A percentile compares a stretch with the other conserved stretches of the same genome.
These are phyloP conservation scores for Endotricha flammealis DNA, from an alignment of 2,888 invertebrate genomes.

Conservation along the genomic window DNA sequence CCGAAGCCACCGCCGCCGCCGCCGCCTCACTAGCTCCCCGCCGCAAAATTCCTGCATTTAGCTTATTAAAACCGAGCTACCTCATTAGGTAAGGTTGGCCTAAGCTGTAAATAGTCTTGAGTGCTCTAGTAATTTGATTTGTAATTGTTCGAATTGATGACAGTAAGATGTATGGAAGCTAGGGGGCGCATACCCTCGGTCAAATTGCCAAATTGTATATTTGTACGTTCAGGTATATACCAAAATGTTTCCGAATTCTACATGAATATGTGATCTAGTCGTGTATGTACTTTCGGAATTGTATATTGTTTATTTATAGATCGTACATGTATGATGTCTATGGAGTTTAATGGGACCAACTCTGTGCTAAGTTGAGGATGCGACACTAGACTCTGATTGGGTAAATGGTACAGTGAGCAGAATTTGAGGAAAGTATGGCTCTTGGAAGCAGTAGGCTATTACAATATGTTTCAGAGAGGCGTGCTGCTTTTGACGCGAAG, in stretches of 20 bases:
- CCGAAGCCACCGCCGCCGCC: slow-evolving; percentile 69
- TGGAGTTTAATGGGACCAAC: slow-evolving; percentile 74
- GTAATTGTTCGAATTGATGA: slow-evolving; percentile 47
- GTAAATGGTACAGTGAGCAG: slow-evolving; percentile 38
- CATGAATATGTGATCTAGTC: slow-evolving; percentile 78
- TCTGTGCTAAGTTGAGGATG: slow-evolving; percentile 57
- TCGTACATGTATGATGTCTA: slow-evolving; percentile 60
- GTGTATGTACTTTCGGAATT: slow-evolving; percentile 78
- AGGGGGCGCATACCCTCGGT: slow-evolving; percentile 36
- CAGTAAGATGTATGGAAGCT: slow-evolving; percentile 38
- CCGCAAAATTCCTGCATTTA: slow-evolving; percentile 57
- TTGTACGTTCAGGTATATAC: slow-evolving; percentile 69
- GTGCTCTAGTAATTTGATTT: slow-evolving; percentile 49
- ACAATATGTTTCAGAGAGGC: slow-evolving; percentile 76
- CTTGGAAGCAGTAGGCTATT: slow-evolving; percentile 65
- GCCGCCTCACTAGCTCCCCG: slow-evolving; percentile 55
- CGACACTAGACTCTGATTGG: slow-evolving; percentile 31
- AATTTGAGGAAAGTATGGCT: slow-evolving; percentile 50
- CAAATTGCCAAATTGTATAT: slow-evolving; percentile 71
- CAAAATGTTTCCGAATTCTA: slow-evolving; percentile 77
- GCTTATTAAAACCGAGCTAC: slow-evolving; percentile 66
- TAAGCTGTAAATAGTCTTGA: slow-evolving; percentile 68
- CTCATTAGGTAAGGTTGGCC: slow-evolving; percentile 72
- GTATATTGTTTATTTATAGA: slow-evolving; percentile 72
- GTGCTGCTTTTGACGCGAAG: slow-evolving; percentile 59